Base-by-base conservation (phyloP, 2,113 vertebrate species). In the Menura novaehollandiae region DNA sequence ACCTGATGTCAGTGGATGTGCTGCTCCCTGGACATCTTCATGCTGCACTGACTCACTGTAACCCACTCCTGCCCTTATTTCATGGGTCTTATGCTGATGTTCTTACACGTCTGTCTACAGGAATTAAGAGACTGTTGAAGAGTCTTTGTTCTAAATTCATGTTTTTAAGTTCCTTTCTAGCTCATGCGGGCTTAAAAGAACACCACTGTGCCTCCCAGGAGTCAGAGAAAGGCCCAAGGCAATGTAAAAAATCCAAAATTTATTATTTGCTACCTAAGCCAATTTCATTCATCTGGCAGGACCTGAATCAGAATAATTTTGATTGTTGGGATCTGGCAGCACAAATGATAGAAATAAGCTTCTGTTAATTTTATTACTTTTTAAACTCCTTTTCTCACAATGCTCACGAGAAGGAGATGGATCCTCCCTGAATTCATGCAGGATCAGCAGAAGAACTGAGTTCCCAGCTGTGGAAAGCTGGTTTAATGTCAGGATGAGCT, bases 401-500 rank as follows among this genome's bases (percentile, higher is more conserved):
- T 5, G 28, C 37, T 62, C 0, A 2, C 20, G 16, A 86, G 37
- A 46, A 73, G 28, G 8, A 47, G 23, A 20, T 0, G 0, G 32
- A 66, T 69, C 7, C 75, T 72, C 53, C 23, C 58, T 5, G 2
- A 64, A 51, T n/a, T 69, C 3, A 2, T 10, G 63, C 22, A 71
- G 43, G 26, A 81, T 11, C 3, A 10, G 55, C 51, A 72, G 39
- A 83, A 90, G 10, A 30, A 49, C 7, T 2, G 2, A 71, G 19
- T 11, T 73, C 33, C 30, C 30, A 19, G 23, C 41, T 46, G 32
- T 15, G 2, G 58, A 73, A 80, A 66, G n/a, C 33, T 62, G 21
- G 74, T 96, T 78, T 47, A 24, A 62, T 8, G n/a, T 62, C 41
- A 62, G 41, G 11, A 4, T 6, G 13, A 71, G 59, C 60, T 83